Conservation (phyloP, 92 coral and sea anemone genomes). For the Palythoa grandis region DNA sequence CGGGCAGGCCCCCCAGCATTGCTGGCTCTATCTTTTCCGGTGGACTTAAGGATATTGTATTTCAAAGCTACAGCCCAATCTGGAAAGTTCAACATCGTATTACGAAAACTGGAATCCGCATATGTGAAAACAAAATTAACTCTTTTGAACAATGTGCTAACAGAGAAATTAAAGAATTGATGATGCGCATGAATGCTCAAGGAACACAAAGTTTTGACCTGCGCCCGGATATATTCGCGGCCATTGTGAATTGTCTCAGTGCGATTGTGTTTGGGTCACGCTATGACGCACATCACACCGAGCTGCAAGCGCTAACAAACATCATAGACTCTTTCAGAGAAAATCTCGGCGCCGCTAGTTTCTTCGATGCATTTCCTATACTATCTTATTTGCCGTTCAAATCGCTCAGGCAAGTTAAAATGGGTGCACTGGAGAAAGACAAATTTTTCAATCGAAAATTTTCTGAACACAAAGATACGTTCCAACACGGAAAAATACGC, state of each 20-base stretch:
- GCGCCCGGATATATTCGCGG: constrained; percentile 57
- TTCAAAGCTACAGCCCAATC: constrained; percentile 61
- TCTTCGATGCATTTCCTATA: constrained; percentile 87
- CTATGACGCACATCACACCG: constrained; percentile 59
- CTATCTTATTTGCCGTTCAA: constrained; percentile 67
- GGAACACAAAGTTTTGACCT: constrained; percentile 61
- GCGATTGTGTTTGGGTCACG: constrained; percentile 71
- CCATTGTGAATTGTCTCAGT: constrained; percentile 67
- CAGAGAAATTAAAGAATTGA: constrained; percentile 66
- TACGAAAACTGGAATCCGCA: constrained; percentile 56
- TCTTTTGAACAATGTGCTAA: constrained; percentile 59
- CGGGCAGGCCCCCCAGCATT: constrained; percentile 74
- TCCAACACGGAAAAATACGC: constrained; percentile 45
- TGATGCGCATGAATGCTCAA: constrained; percentile 45
- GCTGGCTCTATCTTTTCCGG: constrained; percentile 72
- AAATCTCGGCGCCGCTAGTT: constrained; percentile 80
- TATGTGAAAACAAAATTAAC: constrained; percentile 42
- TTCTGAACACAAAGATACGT: constrained; percentile 66
- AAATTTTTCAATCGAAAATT: constrained; percentile 68
- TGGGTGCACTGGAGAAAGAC: constrained; percentile 60
- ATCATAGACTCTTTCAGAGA: constrained; percentile 61
- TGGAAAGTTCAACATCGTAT: constrained; percentile 74
- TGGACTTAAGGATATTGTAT: constrained; percentile 66
- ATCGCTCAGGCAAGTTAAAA: constrained; percentile 53
- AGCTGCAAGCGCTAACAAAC: constrained; percentile 64